Percentiles rank a stretch among this genome's conserved stretches.
These are phyloP conservation scores for Rotaria socialis DNA, from an alignment of 2,888 invertebrate species.

Conservation along the genomic window DNA sequence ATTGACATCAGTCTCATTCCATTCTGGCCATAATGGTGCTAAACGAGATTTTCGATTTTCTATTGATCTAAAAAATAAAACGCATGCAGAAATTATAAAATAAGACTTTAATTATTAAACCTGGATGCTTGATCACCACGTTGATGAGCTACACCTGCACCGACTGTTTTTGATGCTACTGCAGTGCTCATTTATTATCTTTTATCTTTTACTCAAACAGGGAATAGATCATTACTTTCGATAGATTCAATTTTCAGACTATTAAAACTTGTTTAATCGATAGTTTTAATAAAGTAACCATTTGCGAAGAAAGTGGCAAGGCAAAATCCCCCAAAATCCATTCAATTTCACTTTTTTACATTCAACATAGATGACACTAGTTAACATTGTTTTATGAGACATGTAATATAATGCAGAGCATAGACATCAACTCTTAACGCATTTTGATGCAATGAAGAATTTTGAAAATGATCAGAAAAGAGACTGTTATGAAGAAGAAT, in stretches of 20 bases:
- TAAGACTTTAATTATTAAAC: neutral
- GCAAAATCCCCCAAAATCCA: neutral
- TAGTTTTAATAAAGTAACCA: neutral
- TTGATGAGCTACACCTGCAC: neutral
- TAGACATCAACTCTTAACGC: too few species aligned
- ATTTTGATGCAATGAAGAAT: too few species aligned
- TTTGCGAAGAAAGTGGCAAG: neutral
- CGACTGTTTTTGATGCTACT: neutral
- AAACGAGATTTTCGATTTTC: neutral
- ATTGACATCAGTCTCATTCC: conserved; percentile 59
- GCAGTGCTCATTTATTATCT: neutral
- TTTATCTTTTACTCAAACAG: neutral
- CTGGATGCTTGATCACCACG: neutral
- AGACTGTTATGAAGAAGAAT: too few species aligned
- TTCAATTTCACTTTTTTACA: neutral
- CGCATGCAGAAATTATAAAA: neutral
- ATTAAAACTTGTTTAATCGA: neutral
- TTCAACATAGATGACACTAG: neutral
- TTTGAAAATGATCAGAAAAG: too few species aligned
- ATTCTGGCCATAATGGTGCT: conserved; percentile 57
- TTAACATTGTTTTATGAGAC: neutral
- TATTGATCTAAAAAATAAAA: neutral
- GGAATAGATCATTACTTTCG: neutral
- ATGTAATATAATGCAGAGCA: too few species aligned
- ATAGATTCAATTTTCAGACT: neutral